A percentile compares a stretch with the other conserved stretches of the same genome.
phyloP scores from a whole-genome alignment of 1,140 invertebrate genomes.

The Drosophila kohkoa region DNA sequence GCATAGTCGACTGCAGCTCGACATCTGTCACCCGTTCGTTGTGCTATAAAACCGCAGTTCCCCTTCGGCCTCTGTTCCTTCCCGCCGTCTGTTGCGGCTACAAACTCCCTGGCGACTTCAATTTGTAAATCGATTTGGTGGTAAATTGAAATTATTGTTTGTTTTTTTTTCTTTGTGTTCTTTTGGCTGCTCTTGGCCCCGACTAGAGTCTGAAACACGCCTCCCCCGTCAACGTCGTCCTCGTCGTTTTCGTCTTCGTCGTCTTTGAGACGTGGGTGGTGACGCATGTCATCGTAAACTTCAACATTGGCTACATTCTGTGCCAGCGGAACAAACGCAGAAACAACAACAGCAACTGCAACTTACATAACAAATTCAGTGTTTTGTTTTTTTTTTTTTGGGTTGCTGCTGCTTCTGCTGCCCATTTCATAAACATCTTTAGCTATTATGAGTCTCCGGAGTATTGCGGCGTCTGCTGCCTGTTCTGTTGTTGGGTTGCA shows the following conservation, averaged over 20 bases:
- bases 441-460: conserved; percentile 62
- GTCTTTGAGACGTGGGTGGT: conserved; percentile 76
- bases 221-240: conserved; percentile 33
- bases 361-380: conserved; percentile 77
- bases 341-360: conserved; percentile 34
- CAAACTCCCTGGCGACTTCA: conserved; percentile 43
- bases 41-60: conserved; percentile 54
- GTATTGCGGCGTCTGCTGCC: conserved; percentile 46
- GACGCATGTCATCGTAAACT: conserved; percentile 84
- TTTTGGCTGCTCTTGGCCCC: conserved; percentile 15
- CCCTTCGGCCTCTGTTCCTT: neutral
- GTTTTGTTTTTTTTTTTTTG: conserved; percentile 51
- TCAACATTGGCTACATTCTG: conserved; percentile 71
- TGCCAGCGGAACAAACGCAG: conserved; percentile 34
- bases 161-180: conserved; percentile 50
- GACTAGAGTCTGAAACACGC: conserved; percentile 60
- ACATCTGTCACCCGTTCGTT: conserved; percentile 77
- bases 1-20: conserved; percentile 29
- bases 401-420: conserved; percentile 50
- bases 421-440: conserved; percentile 81
- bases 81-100: conserved; percentile 4
- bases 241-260: conserved; percentile 30
- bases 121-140: conserved; percentile 61
- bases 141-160: conserved; percentile 79
- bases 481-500: conserved; percentile 57